Percentiles rank a stretch among this genome's conserved stretches.
phyloP scores from a whole-genome alignment of 2,797 vertebrate species.

The Myotis myotis region DNA sequence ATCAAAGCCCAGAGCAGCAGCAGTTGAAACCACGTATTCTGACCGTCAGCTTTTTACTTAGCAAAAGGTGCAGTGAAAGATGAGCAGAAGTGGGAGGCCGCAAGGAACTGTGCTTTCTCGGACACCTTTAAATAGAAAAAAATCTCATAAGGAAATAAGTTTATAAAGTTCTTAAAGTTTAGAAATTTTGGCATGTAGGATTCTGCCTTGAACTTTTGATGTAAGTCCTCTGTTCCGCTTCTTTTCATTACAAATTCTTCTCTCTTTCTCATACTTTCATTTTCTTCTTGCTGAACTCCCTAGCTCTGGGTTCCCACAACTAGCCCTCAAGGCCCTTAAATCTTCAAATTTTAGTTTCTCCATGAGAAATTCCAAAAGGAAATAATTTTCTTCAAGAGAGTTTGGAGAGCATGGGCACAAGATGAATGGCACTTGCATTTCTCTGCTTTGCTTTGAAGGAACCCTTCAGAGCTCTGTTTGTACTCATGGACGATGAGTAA shows the following conservation, averaged over 20 bases:
- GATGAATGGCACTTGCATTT: slow-evolving; percentile 4
- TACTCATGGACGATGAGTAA: neutral
- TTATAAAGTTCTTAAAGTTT: slow-evolving; percentile 40
- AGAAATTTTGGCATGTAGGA: slow-evolving; percentile 14
- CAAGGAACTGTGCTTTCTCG: neutral
- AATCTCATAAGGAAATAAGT: neutral
- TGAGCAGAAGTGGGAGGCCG: neutral
- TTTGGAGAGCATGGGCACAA: neutral
- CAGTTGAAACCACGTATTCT: neutral
- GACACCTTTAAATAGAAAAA: slow-evolving; percentile 11
- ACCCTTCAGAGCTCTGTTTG: neutral
- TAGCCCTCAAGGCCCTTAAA: neutral
- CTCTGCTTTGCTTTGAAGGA: neutral
- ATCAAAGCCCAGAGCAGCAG: neutral
- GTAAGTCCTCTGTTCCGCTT: neutral
- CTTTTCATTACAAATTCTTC: slow-evolving; percentile 4
- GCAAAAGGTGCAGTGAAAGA: neutral
- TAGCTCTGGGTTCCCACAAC: neutral
- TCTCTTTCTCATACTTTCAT: neutral
- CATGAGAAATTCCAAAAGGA: slow-evolving; percentile 31
- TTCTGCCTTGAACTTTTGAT: slow-evolving; percentile 18
- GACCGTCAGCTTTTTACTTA: slow-evolving; percentile 8
- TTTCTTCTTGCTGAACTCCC: neutral
- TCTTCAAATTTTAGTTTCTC: slow-evolving; percentile 39
- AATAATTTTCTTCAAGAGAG: slow-evolving; percentile 42